Conservation (phyloP, 2,113 vertebrate species). For the Steatornis caripensis region DNA sequence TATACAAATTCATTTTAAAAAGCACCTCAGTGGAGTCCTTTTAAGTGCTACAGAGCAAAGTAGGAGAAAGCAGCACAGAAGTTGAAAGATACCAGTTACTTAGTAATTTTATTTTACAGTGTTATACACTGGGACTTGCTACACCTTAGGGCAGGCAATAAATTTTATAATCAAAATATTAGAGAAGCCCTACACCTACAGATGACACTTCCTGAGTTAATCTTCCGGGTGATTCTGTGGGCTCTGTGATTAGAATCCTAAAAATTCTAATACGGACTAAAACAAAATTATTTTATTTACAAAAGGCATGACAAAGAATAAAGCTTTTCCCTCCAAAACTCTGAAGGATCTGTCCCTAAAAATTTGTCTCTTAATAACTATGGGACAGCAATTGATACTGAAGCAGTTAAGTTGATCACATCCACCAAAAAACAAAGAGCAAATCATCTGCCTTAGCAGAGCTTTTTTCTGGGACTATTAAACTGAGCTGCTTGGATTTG, state of each 20-base stretch:
- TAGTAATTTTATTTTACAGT: neutral
- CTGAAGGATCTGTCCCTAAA: neutral
- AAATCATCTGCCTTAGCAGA: neutral
- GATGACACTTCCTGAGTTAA: neutral
- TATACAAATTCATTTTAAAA: neutral
- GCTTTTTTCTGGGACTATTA: neutral
- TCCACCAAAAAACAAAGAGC: neutral
- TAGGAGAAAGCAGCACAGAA: neutral
- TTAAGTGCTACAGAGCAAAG: neutral
- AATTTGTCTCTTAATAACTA: neutral
- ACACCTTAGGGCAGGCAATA: neutral
- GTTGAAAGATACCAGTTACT: neutral
- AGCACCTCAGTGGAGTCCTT: neutral
- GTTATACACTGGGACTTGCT: neutral
- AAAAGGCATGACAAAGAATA: neutral
- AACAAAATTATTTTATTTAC: neutral
- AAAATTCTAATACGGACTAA: neutral
- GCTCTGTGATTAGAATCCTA: neutral
- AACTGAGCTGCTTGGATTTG: neutral
- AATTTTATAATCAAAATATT: neutral
- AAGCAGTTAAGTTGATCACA: neutral
- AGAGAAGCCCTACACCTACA: neutral
- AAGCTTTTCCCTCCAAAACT: neutral
- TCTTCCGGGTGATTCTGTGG: neutral
- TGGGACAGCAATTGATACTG: neutral